Conservation (phyloP, 2,797 vertebrate genomes). For the Eupleurogrammus muticus region DNA sequence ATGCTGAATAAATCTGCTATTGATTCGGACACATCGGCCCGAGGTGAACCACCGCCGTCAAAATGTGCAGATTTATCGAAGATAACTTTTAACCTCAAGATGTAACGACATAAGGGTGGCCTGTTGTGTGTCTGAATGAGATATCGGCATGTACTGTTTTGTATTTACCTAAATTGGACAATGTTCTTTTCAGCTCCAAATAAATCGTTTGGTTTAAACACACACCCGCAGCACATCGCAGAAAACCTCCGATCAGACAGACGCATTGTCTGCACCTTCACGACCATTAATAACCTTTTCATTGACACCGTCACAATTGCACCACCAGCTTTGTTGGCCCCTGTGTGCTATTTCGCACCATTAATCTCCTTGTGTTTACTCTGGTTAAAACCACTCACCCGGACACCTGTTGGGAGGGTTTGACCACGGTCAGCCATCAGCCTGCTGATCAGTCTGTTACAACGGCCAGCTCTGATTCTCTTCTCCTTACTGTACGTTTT, state of each 20-base stretch:
- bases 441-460: too few species aligned
- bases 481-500: constrained; percentile 23
- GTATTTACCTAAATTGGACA: constrained; percentile 23
- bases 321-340: constrained; percentile 45
- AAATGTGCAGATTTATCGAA: constrained; percentile 32
- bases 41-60: constrained; percentile 38
- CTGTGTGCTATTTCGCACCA: constrained; percentile 71
- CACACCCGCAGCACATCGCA: neutral
- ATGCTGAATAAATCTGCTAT: constrained; percentile 67
- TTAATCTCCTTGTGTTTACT: constrained; percentile 82
- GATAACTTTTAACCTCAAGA: neutral
- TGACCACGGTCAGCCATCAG: constrained; percentile 71
- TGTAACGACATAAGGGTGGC: neutral
- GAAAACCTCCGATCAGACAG: constrained; percentile 7
- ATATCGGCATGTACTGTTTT: constrained; percentile 17
- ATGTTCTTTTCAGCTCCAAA: neutral
- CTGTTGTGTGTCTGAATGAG: neutral
- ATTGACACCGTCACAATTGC: constrained; percentile 51
- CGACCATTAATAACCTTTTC: constrained; percentile 65
- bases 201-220: constrained; percentile 17
- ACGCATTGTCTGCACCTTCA: constrained; percentile 34
- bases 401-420: constrained; percentile 74
- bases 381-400: constrained; percentile 76
- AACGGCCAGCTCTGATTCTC: constrained; percentile 25
- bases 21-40: constrained; percentile 50